Evolutionary conservation across 2,797 vertebrate genomes (phyloP).

Genomic region (Diplodus sargus): DNA sequence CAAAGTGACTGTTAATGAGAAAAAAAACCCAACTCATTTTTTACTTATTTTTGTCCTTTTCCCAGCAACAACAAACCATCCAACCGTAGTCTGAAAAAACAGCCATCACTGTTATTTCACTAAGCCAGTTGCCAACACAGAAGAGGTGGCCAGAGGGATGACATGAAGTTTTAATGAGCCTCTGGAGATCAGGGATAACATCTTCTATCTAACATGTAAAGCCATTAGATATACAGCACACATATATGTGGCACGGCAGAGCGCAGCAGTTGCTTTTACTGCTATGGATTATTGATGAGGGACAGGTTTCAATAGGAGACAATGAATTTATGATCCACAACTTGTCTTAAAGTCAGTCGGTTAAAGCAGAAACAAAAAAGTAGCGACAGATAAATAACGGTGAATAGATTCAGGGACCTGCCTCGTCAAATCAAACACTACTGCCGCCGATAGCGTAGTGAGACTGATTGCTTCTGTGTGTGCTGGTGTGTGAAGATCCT

Average conservation of each 20-base stretch:
- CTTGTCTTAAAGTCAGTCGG: conserved; percentile 1
- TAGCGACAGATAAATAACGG: background rate
- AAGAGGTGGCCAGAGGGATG: conserved; percentile 9
- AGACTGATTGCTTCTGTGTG: conserved; percentile 9
- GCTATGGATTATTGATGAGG: background rate
- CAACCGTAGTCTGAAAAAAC: conserved; percentile 5
- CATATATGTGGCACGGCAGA: background rate
- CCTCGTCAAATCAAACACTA: conserved; percentile 15
- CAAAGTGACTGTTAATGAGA: background rate
- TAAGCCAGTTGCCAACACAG: background rate
- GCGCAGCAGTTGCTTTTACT: background rate
- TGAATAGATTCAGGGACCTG: conserved; percentile 9
- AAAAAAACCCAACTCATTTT: too few relatives aligned
- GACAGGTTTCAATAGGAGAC: background rate
- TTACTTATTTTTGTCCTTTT: background rate
- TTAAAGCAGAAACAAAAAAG: background rate
- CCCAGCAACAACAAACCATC: background rate
- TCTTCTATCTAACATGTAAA: background rate
- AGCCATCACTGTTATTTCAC: conserved; percentile 4
- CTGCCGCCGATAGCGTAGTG: background rate
- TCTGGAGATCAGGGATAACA: background rate
- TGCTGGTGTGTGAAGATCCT: conserved; percentile 5
- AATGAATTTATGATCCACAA: background rate
- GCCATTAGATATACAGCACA: background rate
- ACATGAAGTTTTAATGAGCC: conserved; percentile 17